Evolutionary conservation across 2,113 vertebrate genomes (phyloP).

Genomic region (Phainopepla nitens): DNA sequence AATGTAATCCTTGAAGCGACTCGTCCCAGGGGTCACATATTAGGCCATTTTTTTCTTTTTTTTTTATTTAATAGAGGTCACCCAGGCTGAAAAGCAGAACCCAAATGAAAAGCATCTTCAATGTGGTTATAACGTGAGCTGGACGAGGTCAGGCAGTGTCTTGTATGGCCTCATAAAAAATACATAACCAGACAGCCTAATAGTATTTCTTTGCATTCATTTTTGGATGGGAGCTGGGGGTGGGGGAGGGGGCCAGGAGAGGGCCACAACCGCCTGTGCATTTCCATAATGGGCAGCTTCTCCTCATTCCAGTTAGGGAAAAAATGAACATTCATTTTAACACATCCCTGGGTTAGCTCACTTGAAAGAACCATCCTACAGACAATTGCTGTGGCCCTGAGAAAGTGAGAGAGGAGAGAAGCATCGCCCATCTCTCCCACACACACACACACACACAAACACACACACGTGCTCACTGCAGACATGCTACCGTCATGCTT

Average conservation of each 20-base stretch:
- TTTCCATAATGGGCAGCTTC: constrained; percentile 47
- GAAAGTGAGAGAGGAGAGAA: neutral
- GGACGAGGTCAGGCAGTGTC: constrained; percentile 80
- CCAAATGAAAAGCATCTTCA: constrained; percentile 85
- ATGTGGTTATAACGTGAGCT: constrained; percentile 80
- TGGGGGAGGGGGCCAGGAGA: constrained; percentile 56
- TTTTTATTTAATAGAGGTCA: constrained; percentile 84
- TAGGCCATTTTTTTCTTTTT: constrained; percentile 68
- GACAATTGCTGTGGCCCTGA: neutral
- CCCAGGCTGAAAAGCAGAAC: constrained; percentile 81
- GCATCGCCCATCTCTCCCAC: neutral
- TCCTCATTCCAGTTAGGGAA: neutral
- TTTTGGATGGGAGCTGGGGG: constrained; percentile 74
- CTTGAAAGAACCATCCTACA: neutral
- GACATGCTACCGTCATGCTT: neutral
- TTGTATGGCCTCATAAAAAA: constrained; percentile 85
- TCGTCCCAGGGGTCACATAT: constrained; percentile 77
- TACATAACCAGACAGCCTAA: constrained; percentile 85
- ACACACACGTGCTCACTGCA: neutral
- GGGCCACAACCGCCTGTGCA: neutral
- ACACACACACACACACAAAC: neutral
- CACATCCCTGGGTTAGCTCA: neutral
- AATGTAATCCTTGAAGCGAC: constrained; percentile 80
- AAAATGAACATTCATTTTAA: neutral
- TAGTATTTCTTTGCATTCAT: constrained; percentile 84